Conservation (phyloP, 2,113 vertebrate genomes). For the Pachycephala philippinensis region DNA sequence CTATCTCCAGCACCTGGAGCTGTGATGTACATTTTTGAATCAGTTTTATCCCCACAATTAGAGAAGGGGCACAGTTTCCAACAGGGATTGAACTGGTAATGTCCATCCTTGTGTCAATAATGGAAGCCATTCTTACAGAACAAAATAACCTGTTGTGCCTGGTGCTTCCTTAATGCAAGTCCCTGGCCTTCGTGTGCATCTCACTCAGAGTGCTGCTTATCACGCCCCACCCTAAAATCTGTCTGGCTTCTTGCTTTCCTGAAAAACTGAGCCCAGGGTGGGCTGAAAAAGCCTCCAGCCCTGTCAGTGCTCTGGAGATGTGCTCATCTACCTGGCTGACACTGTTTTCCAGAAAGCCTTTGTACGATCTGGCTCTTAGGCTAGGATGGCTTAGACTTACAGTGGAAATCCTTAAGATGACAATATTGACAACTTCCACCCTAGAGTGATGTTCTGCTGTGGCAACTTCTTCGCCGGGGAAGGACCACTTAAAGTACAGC, state of each 20-base stretch:
- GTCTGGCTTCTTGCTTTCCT: background rate
- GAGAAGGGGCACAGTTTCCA: background rate
- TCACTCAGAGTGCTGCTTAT: background rate
- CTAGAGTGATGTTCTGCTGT: background rate
- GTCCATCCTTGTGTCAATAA: background rate
- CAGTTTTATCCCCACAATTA: background rate
- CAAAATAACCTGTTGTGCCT: background rate
- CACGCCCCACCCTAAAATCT: background rate
- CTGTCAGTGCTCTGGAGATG: background rate
- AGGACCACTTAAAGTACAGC: background rate
- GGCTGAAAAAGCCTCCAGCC: background rate
- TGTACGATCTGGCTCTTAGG: background rate
- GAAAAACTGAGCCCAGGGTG: background rate
- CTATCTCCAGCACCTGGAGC: background rate
- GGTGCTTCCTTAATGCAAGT: background rate
- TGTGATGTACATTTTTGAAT: background rate
- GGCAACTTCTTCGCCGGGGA: constrained; percentile 13
- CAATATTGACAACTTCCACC: background rate
- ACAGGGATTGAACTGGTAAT: background rate
- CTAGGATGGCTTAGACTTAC: background rate
- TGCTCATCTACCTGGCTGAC: background rate
- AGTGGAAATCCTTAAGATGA: background rate
- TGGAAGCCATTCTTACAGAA: background rate
- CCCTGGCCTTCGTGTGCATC: background rate
- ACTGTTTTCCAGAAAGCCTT: background rate